A percentile compares a stretch with the other conserved stretches of the same genome.
These are phyloP conservation scores for Triops longicaudatus DNA, from an alignment of 1,140 invertebrate genomes.

Conservation along the genomic window DNA sequence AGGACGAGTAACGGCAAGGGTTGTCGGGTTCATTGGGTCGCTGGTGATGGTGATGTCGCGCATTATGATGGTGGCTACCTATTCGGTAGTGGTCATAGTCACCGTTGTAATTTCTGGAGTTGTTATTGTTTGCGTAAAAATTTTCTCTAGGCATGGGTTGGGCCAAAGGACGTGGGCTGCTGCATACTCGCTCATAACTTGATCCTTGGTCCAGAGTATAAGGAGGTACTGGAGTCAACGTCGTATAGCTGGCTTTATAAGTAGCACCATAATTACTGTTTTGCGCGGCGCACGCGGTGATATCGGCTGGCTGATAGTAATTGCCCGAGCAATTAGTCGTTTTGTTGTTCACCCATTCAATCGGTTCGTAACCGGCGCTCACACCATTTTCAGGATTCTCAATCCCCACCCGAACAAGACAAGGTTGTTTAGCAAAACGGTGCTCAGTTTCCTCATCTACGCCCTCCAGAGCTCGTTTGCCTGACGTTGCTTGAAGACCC, in stretches of 20 bases:
- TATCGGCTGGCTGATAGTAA: slow-evolving; percentile 1
- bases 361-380: not conserved
- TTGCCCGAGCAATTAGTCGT: not conserved
- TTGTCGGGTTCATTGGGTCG: not conserved
- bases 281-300: slow-evolving; percentile 13
- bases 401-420: slow-evolving; percentile 4
- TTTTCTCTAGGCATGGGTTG: slow-evolving; percentile 19
- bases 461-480: slow-evolving; percentile 5
- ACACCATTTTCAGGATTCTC: slow-evolving; percentile 4
- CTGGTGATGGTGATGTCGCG: slow-evolving; percentile 18
- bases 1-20: slow-evolving; percentile 17
- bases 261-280: slow-evolving; percentile 7
- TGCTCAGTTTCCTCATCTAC: not conserved
- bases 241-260: not conserved
- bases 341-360: slow-evolving; percentile 8
- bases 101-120: slow-evolving; percentile 12
- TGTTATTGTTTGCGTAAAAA: slow-evolving; percentile 18
- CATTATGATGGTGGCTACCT: not conserved
- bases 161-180: slow-evolving; percentile 25
- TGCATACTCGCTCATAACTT: slow-evolving; percentile 26
- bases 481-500: slow-evolving; percentile 14
- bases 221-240: slow-evolving; percentile 4
- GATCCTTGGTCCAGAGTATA: slow-evolving; percentile 8
- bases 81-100: slow-evolving; percentile 24
- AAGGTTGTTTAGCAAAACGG: slow-evolving; percentile 15